These are phyloP conservation scores for Biston stratarius DNA, from an alignment of 2,888 invertebrate genomes.

Conservation along the genomic window DNA sequence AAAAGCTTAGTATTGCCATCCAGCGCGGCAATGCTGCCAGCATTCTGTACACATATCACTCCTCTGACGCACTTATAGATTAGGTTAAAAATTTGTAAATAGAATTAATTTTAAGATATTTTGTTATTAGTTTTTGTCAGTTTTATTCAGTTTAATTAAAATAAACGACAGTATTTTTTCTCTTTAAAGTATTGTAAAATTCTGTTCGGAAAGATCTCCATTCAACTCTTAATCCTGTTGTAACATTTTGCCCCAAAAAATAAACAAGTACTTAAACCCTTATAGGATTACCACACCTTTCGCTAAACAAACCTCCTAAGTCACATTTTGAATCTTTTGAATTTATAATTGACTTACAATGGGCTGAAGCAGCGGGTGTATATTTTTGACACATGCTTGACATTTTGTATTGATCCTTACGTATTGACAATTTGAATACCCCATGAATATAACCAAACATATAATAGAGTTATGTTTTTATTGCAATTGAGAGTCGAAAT, in stretches of 20 bases:
- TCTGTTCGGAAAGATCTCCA: too few relatives aligned
- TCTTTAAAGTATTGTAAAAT: too few relatives aligned
- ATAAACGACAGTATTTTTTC: too few relatives aligned
- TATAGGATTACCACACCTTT: slow-evolving; percentile 65
- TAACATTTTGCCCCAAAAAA: slow-evolving; percentile 22
- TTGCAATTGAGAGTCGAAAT: slow-evolving; percentile 36
- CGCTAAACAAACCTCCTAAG: slow-evolving; percentile 61
- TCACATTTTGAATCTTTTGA: slow-evolving; percentile 66
- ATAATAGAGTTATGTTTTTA: slow-evolving; percentile 35
- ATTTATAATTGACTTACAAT: slow-evolving; percentile 63
- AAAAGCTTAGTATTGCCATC: too few relatives aligned
- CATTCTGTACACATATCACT: too few relatives aligned
- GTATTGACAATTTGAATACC: slow-evolving; percentile 21
- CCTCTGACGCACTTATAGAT: too few relatives aligned
- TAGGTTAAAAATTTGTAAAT: too few relatives aligned
- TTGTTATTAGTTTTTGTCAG: too few relatives aligned
- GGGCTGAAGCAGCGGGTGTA: slow-evolving; percentile 62
- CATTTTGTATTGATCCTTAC: slow-evolving; percentile 36
- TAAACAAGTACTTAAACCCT: slow-evolving; percentile 50
- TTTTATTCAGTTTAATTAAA: too few relatives aligned
- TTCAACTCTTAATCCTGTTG: neutral
- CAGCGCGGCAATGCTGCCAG: too few relatives aligned
- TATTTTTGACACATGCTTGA: slow-evolving; percentile 42
- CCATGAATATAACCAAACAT: neutral
- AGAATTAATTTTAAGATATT: too few relatives aligned